Conservation (phyloP, 2,113 vertebrate genomes). For the Alethe diademata region DNA sequence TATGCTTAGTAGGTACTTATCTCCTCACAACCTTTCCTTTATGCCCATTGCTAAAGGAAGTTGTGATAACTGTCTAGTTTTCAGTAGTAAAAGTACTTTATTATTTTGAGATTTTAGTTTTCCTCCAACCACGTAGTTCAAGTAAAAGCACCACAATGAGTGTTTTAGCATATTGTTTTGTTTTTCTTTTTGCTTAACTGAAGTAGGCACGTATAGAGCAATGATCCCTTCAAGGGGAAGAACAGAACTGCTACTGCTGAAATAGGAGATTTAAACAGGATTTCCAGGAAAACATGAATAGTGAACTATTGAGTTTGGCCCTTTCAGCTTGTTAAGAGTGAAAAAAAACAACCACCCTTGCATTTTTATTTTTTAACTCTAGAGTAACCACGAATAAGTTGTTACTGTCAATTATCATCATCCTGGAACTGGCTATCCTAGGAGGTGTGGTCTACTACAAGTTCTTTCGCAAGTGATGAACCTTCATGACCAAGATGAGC, state of each 20-base stretch:
- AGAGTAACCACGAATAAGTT: constrained; percentile 94
- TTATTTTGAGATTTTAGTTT: background rate
- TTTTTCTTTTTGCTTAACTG: background rate
- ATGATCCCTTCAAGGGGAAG: background rate
- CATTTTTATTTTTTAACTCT: background rate
- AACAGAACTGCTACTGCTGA: background rate
- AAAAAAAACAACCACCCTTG: background rate
- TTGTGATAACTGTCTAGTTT: background rate
- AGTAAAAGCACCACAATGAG: background rate
- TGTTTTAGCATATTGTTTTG: background rate
- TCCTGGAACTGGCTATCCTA: constrained; percentile 90
- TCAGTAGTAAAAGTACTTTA: background rate
- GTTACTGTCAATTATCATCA: constrained; percentile 86
- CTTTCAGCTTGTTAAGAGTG: background rate
- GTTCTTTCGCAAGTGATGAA: constrained; percentile 82
- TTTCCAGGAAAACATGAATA: background rate
- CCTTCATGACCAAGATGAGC: background rate
- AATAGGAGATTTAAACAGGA: background rate
- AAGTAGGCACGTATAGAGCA: accelerated
- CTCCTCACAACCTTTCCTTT: background rate
- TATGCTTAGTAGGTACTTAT: background rate
- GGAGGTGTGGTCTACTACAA: constrained; percentile 91
- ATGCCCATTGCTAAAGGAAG: background rate
- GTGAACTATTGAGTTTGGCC: background rate
- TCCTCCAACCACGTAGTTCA: background rate